phyloP scores from a whole-genome alignment of 2,888 invertebrate species.

The Caenorhabditis panamensis region DNA sequence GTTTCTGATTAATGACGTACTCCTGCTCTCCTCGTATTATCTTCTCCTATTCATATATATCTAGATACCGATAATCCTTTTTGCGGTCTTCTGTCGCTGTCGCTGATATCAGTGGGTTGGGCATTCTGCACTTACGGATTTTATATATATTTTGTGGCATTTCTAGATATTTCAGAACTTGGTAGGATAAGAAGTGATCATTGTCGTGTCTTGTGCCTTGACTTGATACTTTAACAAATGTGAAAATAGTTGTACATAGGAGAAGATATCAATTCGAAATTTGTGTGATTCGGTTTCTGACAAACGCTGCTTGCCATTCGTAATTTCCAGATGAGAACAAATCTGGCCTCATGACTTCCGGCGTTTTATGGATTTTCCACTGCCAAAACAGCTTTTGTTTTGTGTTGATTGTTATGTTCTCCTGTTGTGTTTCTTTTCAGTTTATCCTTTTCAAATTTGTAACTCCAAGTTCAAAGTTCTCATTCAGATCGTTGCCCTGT shows the following conservation, averaged over 20 bases:
- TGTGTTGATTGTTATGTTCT: conserved; percentile 6
- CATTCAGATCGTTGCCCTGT: conserved; percentile 69
- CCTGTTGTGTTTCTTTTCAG: conserved; percentile 3
- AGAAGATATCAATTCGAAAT: not conserved
- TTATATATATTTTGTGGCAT: too few relatives aligned
- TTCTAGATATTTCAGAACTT: too few relatives aligned
- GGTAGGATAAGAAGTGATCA: too few relatives aligned
- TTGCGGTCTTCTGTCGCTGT: conserved; percentile 48
- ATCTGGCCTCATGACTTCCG: conserved; percentile 10
- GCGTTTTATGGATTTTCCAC: conserved; percentile 13
- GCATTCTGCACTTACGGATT: conserved; percentile 29
- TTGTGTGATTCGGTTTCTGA: not conserved
- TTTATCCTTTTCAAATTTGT: not conserved
- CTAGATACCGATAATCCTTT: conserved; percentile 57
- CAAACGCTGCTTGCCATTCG: conserved; percentile 8
- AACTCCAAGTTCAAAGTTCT: not conserved
- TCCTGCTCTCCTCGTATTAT: conserved; percentile 29
- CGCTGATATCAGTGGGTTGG: conserved; percentile 42
- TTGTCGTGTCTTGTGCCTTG: too few relatives aligned
- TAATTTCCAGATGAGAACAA: conserved; percentile 5
- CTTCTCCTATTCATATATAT: conserved; percentile 32
- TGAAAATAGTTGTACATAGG: too few relatives aligned
- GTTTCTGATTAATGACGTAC: conserved; percentile 31
- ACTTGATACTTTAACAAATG: too few relatives aligned
- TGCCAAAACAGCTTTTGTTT: conserved; percentile 5